Evolutionary conservation across 1,140 invertebrate genomes (phyloP), one percentile per base, ranked within the genome.

Genomic region (Armadillidium nasatum): DNA sequence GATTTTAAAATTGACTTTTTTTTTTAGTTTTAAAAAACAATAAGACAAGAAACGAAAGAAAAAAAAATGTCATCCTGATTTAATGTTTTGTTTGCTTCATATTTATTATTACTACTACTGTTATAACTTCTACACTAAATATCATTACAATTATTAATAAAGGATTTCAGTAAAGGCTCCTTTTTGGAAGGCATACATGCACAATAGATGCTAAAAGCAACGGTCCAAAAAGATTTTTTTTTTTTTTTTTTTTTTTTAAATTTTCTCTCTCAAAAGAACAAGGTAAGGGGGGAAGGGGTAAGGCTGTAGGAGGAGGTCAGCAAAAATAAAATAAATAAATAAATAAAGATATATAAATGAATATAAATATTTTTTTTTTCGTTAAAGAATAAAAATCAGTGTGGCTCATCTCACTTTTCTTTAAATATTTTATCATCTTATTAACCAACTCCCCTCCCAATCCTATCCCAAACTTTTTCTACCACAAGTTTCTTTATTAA

Each of bases 141-240:
- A 33, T 33, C 33, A 33, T 33, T 33, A 33, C 33, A 33, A 33
- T 33, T 33, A 33, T 33, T 33, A 15, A 60, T 60, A 60, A 15
- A 60, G 11, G 11, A 60, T 60, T 50, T 13, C 50, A 60, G 19
- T 60, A 1, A 60, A 60, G 11, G 50, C 50, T 60, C 19, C 50
- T 60, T 60, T 60, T 19, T 60, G 11, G 50, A 60, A 60, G 50
- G 50, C 50, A 60, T 13, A 60, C 50, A 60, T 60, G 50, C 50
- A 60, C 50, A 60, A 60, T 60, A 60, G 50, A 60, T 60, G 50
- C 50, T 60, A 60, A 60, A 60, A 60, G 50, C 50, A 60, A 33
- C 50, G 50, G 19, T 60, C 7, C 11, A 60, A 60, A 60, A 19
- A 60, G 50, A 60, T 60, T 60, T 60, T 33, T 33, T 33, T 33